phyloP scores from a whole-genome alignment of 2,888 invertebrate species.

The Heteropelma amictum region DNA sequence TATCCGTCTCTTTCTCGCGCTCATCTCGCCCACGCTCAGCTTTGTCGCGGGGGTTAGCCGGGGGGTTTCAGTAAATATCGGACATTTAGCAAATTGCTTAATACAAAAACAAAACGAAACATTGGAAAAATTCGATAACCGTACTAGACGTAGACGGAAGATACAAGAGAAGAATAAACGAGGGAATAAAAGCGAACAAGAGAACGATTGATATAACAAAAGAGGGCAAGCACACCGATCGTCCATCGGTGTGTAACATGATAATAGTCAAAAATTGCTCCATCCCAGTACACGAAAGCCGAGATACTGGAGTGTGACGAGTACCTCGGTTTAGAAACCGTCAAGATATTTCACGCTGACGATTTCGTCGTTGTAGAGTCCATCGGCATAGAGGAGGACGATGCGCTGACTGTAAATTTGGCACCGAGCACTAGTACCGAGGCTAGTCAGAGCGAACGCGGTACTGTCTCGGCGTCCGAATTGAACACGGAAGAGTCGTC shows the following conservation, averaged over 20 bases:
- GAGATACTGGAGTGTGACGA: constrained; percentile 77
- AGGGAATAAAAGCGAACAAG: background rate
- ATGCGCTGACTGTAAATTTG: constrained; percentile 71
- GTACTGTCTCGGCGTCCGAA: constrained; percentile 45
- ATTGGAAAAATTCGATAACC: background rate
- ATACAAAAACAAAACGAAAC: background rate
- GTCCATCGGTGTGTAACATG: constrained; percentile 66
- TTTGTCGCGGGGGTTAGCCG: constrained; percentile 16
- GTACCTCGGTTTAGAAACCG: constrained; percentile 73
- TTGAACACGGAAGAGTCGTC: constrained; percentile 47
- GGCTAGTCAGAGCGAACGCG: constrained; percentile 54
- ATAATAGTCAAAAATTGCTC: constrained; percentile 62
- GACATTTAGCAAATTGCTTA: background rate
- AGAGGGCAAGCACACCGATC: constrained; percentile 51
- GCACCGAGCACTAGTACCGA: constrained; percentile 58
- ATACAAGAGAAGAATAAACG: background rate
- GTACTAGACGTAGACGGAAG: background rate
- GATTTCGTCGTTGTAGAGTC: constrained; percentile 76
- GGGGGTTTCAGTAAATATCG: background rate
- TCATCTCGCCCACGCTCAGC: constrained; percentile 18
- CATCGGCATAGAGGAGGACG: constrained; percentile 69
- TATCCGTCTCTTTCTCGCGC: constrained; percentile 6
- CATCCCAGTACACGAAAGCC: constrained; percentile 56
- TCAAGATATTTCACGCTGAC: constrained; percentile 77
- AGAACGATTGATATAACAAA: constrained; percentile 12